Evolutionary conservation across 2,797 vertebrate genomes (phyloP), one percentile per base, ranked within the genome.

Genomic region (Hapalemur alaotrensis): DNA sequence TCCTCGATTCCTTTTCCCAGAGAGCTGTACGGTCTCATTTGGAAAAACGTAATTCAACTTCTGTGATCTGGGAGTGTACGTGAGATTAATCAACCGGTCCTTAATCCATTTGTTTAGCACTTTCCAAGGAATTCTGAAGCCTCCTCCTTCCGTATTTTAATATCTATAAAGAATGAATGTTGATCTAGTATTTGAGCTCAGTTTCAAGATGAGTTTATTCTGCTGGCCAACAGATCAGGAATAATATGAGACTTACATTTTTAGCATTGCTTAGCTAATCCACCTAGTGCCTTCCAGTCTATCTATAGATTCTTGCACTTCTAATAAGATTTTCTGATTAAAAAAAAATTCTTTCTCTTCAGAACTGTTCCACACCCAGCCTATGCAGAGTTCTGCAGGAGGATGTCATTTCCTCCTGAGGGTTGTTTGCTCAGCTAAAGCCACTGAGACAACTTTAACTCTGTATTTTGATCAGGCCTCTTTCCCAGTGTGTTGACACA

Each of bases 381-480:
- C 18, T 43, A 2, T 2, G 15, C 59, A 54, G 75, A 89, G 48
- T 59, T 87, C 79, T 83, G 32, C 30, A 30, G 48, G 38, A 43
- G 13, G 35, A 72, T 94, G 97, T 91, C 4, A 83, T 83, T 95
- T 95, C 48, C 59, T 43, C 67, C 41, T 75, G 12, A 72, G 59
- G 78, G 50, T 96, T 83, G 83, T 95, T 94, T 95, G 80, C 90
- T 76, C 85, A 52, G 70, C 59, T 89, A 76, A 41, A 79, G 25
- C 48, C 61, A 81, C 13, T 41, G 80, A 91, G 89, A 93, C 57
- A 97, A 85, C 63, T 79, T 69, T 79, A 70, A 92, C 83, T 96
- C 95, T 85, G 93, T 95, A 92, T 97, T 97, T 97, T 96, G 86
- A 97, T 95, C 95, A 97, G 89, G 67, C 32, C 38, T 89, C 5